Percentiles rank a stretch among this genome's conserved stretches.
These are phyloP conservation scores for Synanthedon andrenaeformis DNA, from an alignment of 2,888 invertebrate genomes.

Conservation along the genomic window DNA sequence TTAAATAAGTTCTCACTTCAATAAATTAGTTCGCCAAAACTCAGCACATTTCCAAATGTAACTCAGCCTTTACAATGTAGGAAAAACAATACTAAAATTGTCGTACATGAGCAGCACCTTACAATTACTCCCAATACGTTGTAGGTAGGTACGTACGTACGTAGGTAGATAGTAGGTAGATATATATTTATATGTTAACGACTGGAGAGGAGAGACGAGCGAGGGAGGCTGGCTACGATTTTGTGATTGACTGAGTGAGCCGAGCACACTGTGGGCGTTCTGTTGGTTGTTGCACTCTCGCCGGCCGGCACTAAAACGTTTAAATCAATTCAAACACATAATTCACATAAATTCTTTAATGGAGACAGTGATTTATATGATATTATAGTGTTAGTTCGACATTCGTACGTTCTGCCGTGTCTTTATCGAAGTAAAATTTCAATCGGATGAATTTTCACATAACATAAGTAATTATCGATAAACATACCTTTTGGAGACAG, in stretches of 20 bases:
- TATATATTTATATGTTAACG: background rate
- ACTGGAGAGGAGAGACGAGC: conserved; percentile 12
- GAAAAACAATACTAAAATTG: conserved; percentile 14
- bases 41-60: too few relatives aligned
- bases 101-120: conserved; percentile 30
- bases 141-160: background rate
- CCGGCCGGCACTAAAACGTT: conserved; percentile 46
- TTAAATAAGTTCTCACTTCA: too few relatives aligned
- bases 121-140: conserved; percentile 13
- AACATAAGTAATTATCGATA: conserved; percentile 22
- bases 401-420: conserved; percentile 23
- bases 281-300: conserved; percentile 46
- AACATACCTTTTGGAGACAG: conserved; percentile 15
- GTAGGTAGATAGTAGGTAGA: too few relatives aligned
- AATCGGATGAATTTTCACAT: conserved; percentile 26
- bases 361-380: conserved; percentile 48
- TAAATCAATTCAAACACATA: conserved; percentile 33
- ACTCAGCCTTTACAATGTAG: background rate
- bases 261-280: conserved; percentile 38
- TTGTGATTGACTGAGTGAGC: too few relatives aligned
- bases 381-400: conserved; percentile 35
- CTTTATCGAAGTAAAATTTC: conserved; percentile 10
- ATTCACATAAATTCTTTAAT: conserved; percentile 38
- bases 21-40: too few relatives aligned
- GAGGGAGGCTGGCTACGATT: conserved; percentile 32